Evolutionary conservation across 2,888 invertebrate genomes (phyloP), one percentile per base, ranked within the genome.

Genomic region (Drosophila mettleri): DNA sequence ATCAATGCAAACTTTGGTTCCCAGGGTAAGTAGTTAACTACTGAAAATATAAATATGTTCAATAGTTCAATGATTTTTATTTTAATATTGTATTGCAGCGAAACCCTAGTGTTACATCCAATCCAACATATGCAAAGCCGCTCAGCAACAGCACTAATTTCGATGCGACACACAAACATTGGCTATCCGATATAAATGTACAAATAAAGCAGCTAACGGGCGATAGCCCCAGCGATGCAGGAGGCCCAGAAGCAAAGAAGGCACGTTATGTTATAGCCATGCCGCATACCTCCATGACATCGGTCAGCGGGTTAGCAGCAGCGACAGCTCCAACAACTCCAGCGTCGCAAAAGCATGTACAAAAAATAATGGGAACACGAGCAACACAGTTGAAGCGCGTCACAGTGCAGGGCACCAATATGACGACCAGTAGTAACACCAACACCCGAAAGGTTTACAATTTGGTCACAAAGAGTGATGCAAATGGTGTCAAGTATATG

Each of bases 111-210:
- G 8, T 41, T 8, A 29, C 41, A 33, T 12, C 49, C 24, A 33
- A 14, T 29, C 9, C 63, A 18, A n/a, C 9, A 16, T 45, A 51
- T 4, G 45, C 18, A 1, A 74, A 74, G 60, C 9, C 48, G 7
- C 41, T 45, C 18, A 34, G 7, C 12, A 57, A 10, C 16, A 68
- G 38, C 31, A 64, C 33, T 38, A 64, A 24, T 38, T 61, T 61
- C 57, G 83, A 86, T 5, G 34, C 51, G 9, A 18, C 72, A 12
- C 86, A 78, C 0, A 88, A 90, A 61, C 90, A 89, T 61, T 88
- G 90, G 48, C 78, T 91, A 3, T 84, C 88, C 2, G 89, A 91
- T 79, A 87, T 89, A 39, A 91, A 91, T 58, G 67, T 86, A 3
- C 84, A 91, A 72, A 78, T 91, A 14, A 86, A 86, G 49, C 73